These are phyloP conservation scores for Lycaena phlaeas DNA, from an alignment of 2,888 invertebrate genomes.

Conservation along the genomic window DNA sequence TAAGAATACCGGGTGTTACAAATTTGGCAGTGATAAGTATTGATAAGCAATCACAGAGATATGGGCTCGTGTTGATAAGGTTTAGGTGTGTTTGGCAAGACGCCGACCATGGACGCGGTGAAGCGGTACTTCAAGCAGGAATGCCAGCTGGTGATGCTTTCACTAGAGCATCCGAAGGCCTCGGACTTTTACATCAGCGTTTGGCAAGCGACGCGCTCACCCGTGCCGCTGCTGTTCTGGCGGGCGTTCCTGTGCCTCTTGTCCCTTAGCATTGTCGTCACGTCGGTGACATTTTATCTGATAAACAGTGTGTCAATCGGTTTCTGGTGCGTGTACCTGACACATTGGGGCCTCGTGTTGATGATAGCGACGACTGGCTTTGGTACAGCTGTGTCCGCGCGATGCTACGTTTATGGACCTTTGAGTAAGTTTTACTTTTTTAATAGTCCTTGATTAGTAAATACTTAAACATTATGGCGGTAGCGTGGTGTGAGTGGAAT, in stretches of 20 bases:
- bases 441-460: too few relatives aligned
- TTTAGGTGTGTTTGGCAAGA: constrained; percentile 11
- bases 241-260: constrained; percentile 44
- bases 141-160: constrained; percentile 37
- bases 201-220: constrained; percentile 55
- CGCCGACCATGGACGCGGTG: constrained; percentile 39
- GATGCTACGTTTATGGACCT: constrained; percentile 49
- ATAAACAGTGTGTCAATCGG: constrained; percentile 26
- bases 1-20: constrained; percentile 10
- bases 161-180: constrained; percentile 44
- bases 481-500: too few relatives aligned
- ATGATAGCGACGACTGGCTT: constrained; percentile 46
- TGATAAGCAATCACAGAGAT: constrained; percentile 25
- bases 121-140: constrained; percentile 50
- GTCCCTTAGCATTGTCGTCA: constrained; percentile 40
- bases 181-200: constrained; percentile 52
- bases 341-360: constrained; percentile 64
- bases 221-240: constrained; percentile 48
- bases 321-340: constrained; percentile 69
- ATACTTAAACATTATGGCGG: too few relatives aligned
- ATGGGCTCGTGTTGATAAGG: constrained; percentile 20
- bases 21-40: constrained; percentile 22
- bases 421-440: constrained; percentile 44
- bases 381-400: constrained; percentile 42
- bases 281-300: constrained; percentile 42